Base-by-base conservation (phyloP, 1,140 invertebrate genomes). In the Eupristina koningsbergeri region DNA sequence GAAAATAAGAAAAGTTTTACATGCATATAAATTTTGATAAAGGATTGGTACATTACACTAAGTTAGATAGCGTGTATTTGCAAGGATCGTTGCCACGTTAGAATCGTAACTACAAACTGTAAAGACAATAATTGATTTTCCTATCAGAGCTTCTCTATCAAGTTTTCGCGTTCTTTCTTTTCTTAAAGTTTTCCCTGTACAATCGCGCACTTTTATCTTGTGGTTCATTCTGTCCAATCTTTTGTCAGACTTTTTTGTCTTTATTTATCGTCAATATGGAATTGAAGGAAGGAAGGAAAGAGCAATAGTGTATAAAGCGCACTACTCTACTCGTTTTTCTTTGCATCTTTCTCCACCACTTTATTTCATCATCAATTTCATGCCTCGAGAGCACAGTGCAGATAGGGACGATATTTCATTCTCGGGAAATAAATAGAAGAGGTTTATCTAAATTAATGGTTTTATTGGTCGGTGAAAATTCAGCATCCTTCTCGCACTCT, bases 111-210 rank as follows among this genome's bases (percentile, higher is more conserved):
- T 88, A 87, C 86, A 88, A 87, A 87, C 86, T 88, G 86, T 88
- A 92, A 92, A 90, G 89, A 91, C 89, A 91, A 91, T 91, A 92
- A 92, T 92, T 92, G 91, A 91, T 92, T 90, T 88, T 87, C 87
- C 89, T 87, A 85, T 84, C 86, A 86, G 84, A 83, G 83, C 84
- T 81, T 13, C 85, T n/a, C n/a, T n/a, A n/a, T n/a, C n/a, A n/a
- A n/a, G n/a, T n/a, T n/a, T n/a, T n/a, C n/a, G n/a, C n/a, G n/a
- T n/a, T n/a, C n/a, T n/a, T n/a, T n/a, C n/a, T n/a, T n/a, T n/a
- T n/a, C n/a, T 63, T 81, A 26, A 45, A 1, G 31, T 58, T 45
- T 29, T 71, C 34, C 36, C 80, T 74, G 7, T 78, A n/a, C 80
- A 76, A n/a, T 79, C 61, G 71, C 79, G 34, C 63, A 64, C 34